Evolutionary conservation across 92 coral and sea anemone genomes (phyloP).

Genomic region (Ricordea florida): DNA sequence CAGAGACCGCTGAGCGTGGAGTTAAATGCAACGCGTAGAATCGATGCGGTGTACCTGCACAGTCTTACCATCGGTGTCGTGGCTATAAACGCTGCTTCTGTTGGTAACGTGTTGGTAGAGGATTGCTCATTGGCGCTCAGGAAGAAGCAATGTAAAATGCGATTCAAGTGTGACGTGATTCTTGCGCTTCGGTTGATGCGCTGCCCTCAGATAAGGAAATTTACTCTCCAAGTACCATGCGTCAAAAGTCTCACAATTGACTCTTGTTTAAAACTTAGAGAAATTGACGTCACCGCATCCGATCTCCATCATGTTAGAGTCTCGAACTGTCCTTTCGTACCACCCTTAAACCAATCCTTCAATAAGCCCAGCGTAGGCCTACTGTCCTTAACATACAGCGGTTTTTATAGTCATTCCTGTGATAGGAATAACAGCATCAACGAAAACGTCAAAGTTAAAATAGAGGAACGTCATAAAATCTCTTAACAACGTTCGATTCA

Average conservation of each 20-base stretch:
- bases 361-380: too few species aligned
- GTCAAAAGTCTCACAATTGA: constrained; percentile 58
- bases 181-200: constrained; percentile 61
- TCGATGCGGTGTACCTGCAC: constrained; percentile 34
- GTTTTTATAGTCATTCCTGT: too few species aligned
- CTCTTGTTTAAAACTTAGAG: constrained; percentile 62
- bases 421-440: too few species aligned
- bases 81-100: constrained; percentile 28
- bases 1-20: constrained; percentile 46
- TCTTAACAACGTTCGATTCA: too few species aligned
- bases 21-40: constrained; percentile 41
- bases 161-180: constrained; percentile 60
- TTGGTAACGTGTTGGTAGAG: constrained; percentile 52
- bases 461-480: too few species aligned
- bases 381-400: too few species aligned
- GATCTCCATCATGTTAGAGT: constrained; percentile 51
- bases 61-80: constrained; percentile 42
- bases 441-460: too few species aligned
- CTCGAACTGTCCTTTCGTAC: constrained; percentile 57
- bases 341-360: constrained; percentile 18
- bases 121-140: constrained; percentile 55
- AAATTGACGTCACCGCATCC: constrained; percentile 50
- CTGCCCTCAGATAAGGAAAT: constrained; percentile 63
- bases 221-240: constrained; percentile 60
- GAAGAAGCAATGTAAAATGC: constrained; percentile 54